phyloP scores from a whole-genome alignment of 2,888 invertebrate species.

The Mythimna albipuncta region DNA sequence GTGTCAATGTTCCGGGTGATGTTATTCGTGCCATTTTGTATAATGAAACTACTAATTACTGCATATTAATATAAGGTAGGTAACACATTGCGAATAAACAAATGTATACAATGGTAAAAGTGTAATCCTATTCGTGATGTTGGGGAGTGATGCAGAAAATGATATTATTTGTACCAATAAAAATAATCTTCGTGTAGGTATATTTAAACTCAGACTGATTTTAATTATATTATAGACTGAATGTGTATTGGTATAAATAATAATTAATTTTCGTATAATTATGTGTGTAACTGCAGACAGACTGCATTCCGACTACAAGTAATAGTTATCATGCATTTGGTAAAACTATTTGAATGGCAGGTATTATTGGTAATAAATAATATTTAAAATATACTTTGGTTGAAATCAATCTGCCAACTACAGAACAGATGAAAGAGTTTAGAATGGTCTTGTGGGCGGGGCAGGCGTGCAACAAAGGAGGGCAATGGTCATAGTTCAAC shows the following conservation, averaged over 20 bases:
- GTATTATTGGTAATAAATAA: neutral
- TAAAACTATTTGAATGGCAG: neutral
- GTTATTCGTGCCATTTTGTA: constrained; percentile 54
- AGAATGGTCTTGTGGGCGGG: too few relatives aligned
- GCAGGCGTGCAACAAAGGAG: too few relatives aligned
- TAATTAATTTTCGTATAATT: constrained; percentile 29
- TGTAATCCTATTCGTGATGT: constrained; percentile 32
- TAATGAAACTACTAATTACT: constrained; percentile 16
- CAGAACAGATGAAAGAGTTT: too few relatives aligned
- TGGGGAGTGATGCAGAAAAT: constrained; percentile 2
- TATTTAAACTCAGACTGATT: constrained; percentile 55
- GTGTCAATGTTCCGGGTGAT: constrained; percentile 43
- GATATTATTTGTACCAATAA: constrained; percentile 50
- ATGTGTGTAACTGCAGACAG: constrained; percentile 2
- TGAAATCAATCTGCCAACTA: neutral
- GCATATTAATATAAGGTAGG: constrained; percentile 2
- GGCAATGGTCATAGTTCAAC: too few relatives aligned
- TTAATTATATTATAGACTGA: constrained; percentile 51
- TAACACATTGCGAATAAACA: constrained; percentile 11
- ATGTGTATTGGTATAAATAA: constrained; percentile 52
- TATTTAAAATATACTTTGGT: neutral
- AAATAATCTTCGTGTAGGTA: constrained; percentile 34
- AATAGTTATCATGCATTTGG: neutral
- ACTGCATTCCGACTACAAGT: constrained; percentile 4
- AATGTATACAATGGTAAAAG: constrained; percentile 20